A percentile compares a stretch with the other conserved stretches of the same genome.
phyloP scores from a whole-genome alignment of 2,888 invertebrate species.

The Lamproptera curius region DNA sequence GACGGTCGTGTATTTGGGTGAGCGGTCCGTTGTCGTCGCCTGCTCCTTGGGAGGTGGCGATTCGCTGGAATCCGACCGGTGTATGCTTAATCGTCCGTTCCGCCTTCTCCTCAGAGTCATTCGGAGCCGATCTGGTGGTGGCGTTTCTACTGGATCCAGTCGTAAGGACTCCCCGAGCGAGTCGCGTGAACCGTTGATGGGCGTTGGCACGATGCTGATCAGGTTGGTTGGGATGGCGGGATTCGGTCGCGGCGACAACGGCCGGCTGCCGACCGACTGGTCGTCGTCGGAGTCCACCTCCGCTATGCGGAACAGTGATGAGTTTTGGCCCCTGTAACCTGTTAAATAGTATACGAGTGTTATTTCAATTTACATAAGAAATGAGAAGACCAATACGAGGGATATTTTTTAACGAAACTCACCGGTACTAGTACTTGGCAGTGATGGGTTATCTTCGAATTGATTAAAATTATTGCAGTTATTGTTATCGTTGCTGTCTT shows the following conservation, averaged over 20 bases:
- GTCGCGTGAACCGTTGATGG: conserved; percentile 76
- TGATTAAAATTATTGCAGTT: conserved; percentile 46
- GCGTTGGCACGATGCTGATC: conserved; percentile 78
- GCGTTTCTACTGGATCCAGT: conserved; percentile 44
- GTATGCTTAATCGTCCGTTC: conserved; percentile 49
- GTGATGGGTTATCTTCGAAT: conserved; percentile 71
- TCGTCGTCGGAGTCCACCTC: conserved; percentile 82
- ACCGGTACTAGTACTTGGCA: conserved; percentile 84
- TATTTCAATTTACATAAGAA: too few relatives aligned
- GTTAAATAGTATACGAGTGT: too few relatives aligned
- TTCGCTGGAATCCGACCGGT: conserved; percentile 62
- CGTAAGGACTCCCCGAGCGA: conserved; percentile 56
- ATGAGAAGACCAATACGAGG: too few relatives aligned
- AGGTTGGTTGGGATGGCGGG: conserved; percentile 59
- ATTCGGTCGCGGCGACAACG: conserved; percentile 55
- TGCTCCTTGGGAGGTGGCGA: conserved; percentile 56
- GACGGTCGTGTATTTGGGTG: conserved; percentile 54
- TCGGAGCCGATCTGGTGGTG: conserved; percentile 43
- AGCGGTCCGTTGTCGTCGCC: conserved; percentile 42
- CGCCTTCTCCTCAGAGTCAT: conserved; percentile 46
- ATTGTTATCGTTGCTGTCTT: conserved; percentile 55
- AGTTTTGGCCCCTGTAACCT: conserved; percentile 70
- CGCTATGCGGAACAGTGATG: conserved; percentile 69
- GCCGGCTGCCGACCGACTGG: conserved; percentile 61
- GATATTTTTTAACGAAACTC: too few relatives aligned